phyloP scores from a whole-genome alignment of 2,888 invertebrate genomes.

The Cremastinae sp. region DNA sequence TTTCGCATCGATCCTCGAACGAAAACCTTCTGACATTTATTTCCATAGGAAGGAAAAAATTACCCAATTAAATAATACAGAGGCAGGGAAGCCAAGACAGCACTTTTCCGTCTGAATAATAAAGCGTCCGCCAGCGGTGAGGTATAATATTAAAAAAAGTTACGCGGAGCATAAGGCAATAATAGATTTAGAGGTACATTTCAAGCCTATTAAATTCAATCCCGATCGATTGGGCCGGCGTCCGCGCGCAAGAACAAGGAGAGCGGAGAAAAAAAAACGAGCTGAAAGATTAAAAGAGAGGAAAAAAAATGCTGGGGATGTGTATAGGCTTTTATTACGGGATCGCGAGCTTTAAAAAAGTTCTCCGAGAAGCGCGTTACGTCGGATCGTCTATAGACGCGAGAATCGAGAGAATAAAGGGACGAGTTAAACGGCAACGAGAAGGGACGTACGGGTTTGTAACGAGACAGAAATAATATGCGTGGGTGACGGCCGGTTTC shows the following conservation, averaged over 20 bases:
- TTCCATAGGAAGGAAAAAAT: too few species aligned
- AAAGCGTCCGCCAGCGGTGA: neutral
- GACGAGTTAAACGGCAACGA: conserved; percentile 44
- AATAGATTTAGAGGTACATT: conserved; percentile 50
- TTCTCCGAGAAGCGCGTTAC: conserved; percentile 3
- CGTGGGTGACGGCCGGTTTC: conserved; percentile 69
- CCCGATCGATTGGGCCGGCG: conserved; percentile 48
- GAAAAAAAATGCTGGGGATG: conserved; percentile 11
- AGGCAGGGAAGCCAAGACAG: neutral
- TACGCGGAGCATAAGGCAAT: conserved; percentile 20
- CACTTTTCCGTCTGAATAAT: neutral
- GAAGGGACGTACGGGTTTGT: conserved; percentile 46
- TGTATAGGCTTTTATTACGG: conserved; percentile 30
- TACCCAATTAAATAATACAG: too few species aligned
- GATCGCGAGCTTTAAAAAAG: conserved; percentile 32
- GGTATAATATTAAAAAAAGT: neutral
- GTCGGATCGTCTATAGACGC: neutral
- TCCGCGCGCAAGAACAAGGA: neutral
- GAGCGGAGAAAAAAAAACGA: too few species aligned
- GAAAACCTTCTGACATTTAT: too few species aligned
- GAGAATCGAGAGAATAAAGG: conserved; percentile 15
- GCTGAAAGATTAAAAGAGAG: neutral
- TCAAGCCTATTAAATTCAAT: conserved; percentile 58
- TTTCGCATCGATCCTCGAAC: too few species aligned
- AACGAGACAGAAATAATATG: conserved; percentile 51